Percentiles rank a stretch among this genome's conserved stretches.
phyloP scores from a whole-genome alignment of 2,113 vertebrate genomes.

The Panthera uncia region DNA sequence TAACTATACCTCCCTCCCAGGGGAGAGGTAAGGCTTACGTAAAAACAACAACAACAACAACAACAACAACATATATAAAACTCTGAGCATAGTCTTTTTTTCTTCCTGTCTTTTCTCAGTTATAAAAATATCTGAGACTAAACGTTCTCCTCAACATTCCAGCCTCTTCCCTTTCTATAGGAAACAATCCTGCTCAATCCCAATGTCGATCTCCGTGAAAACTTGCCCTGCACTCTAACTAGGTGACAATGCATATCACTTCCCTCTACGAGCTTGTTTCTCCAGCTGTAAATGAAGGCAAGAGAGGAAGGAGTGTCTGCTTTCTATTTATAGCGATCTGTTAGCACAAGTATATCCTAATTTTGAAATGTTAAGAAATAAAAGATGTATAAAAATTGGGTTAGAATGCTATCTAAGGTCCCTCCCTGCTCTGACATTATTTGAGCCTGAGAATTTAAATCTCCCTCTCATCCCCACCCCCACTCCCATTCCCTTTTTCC shows the following conservation, averaged over 20 bases:
- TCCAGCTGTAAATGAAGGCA: slow-evolving; percentile 13
- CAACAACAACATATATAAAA: background rate
- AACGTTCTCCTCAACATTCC: background rate
- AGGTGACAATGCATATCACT: background rate
- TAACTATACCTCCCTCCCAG: background rate
- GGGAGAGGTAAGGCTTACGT: background rate
- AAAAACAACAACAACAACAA: background rate
- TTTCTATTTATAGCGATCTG: slow-evolving; percentile 35
- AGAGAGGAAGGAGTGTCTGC: slow-evolving; percentile 44
- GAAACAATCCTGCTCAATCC: background rate
- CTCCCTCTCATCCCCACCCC: too few relatives aligned
- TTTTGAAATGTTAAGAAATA: slow-evolving; percentile 47
- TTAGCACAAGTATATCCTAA: slow-evolving; percentile 31
- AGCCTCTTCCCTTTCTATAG: background rate
- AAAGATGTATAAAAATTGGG: background rate
- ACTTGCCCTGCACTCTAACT: background rate
- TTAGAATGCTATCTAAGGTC: background rate
- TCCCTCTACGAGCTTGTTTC: slow-evolving; percentile 10
- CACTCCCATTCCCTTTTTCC: background rate
- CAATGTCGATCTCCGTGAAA: background rate
- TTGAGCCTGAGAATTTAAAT: background rate
- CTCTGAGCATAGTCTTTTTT: background rate
- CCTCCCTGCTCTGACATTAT: background rate
- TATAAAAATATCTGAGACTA: background rate
- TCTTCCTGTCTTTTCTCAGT: background rate